Conservation (phyloP, 2,113 vertebrate genomes). For the Prunella himalayana region DNA sequence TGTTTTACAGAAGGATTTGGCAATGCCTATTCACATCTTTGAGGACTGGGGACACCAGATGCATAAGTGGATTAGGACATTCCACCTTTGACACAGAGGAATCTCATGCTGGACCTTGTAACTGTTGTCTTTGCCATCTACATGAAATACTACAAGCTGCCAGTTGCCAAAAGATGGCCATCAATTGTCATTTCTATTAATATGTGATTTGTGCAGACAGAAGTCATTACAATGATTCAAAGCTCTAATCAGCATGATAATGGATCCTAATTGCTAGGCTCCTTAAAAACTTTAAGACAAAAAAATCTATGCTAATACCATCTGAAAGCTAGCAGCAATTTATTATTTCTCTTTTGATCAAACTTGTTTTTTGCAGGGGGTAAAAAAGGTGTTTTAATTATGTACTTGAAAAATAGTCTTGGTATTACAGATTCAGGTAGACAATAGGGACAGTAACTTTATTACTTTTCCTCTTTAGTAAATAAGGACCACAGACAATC, state of each 20-base stretch:
- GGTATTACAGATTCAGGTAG: not conserved
- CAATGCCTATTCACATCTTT: not conserved
- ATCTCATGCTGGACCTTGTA: not conserved
- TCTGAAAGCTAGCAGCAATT: slow-evolving; percentile 12
- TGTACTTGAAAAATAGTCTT: slow-evolving; percentile 7
- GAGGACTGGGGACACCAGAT: not conserved
- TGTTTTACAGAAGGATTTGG: not conserved
- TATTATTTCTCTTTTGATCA: slow-evolving; percentile 39
- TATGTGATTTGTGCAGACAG: slow-evolving; percentile 12
- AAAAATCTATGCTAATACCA: slow-evolving; percentile 32
- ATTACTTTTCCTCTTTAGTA: not conserved
- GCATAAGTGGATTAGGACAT: not conserved
- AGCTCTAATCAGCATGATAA: slow-evolving; percentile 44
- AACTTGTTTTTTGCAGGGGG: not conserved
- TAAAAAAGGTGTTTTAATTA: not conserved
- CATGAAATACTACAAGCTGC: not conserved
- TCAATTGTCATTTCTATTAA: slow-evolving; percentile 26
- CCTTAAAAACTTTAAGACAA: slow-evolving; percentile 22
- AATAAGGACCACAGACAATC: not conserved
- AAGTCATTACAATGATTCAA: slow-evolving; percentile 36
- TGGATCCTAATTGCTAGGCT: slow-evolving; percentile 48
- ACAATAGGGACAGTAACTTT: not conserved
- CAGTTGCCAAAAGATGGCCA: not conserved
- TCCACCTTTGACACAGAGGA: not conserved
- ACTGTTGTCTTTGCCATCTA: not conserved